These are phyloP conservation scores for Molorchus minor DNA, from an alignment of 2,888 invertebrate species.

Conservation along the genomic window DNA sequence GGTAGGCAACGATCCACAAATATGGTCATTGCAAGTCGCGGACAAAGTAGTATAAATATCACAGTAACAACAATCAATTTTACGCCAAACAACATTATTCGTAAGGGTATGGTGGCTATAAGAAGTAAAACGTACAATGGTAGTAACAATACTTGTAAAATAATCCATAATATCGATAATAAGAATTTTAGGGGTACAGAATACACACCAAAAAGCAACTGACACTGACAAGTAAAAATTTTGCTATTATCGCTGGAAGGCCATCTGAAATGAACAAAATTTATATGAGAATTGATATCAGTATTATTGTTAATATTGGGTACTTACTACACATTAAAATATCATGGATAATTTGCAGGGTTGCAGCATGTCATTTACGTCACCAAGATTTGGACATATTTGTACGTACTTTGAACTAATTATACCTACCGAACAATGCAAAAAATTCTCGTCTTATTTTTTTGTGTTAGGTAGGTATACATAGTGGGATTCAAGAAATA, in stretches of 20 bases:
- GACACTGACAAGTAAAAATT: not conserved
- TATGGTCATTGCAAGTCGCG: not conserved
- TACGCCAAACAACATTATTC: conserved; percentile 11
- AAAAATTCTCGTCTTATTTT: no score
- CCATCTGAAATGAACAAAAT: conserved; percentile 3
- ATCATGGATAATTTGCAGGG: no score
- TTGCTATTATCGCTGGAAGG: not conserved
- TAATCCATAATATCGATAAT: not conserved
- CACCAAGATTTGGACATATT: no score
- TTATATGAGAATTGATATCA: not conserved
- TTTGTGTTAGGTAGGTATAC: no score
- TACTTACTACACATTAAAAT: conserved; percentile 7
- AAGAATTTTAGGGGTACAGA: not conserved
- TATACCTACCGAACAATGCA: no score
- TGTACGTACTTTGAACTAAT: no score
- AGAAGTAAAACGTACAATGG: conserved; percentile 4
- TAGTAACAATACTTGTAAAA: conserved; percentile 3
- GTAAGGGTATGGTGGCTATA: conserved; percentile 7
- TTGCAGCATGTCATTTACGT: no score
- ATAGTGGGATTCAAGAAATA: no score
- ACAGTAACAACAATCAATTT: not conserved
- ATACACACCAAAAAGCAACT: not conserved
- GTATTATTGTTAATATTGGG: not conserved
- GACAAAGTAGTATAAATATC: conserved; percentile 1
- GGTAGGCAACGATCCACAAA: not conserved